Evolutionary conservation across 1,140 invertebrate species (phyloP).

Genomic region (Vanessa tameamea): DNA sequence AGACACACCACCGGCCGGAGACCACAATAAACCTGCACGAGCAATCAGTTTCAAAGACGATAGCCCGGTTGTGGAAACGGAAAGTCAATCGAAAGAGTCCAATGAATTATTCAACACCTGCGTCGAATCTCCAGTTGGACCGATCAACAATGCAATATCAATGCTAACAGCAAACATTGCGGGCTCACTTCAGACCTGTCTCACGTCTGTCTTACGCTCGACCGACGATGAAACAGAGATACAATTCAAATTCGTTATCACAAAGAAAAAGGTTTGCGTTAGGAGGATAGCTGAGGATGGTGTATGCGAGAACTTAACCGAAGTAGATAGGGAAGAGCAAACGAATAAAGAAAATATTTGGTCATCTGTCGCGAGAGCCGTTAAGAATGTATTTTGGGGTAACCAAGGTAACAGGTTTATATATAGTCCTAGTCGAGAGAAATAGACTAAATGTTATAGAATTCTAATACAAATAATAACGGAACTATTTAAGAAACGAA

Average conservation of each 20-base stretch:
- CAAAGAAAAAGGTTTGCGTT: slow-evolving; percentile 71
- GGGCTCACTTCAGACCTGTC: slow-evolving; percentile 68
- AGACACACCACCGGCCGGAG: slow-evolving; percentile 62
- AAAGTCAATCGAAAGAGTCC: slow-evolving; percentile 55
- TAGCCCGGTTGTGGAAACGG: slow-evolving; percentile 56
- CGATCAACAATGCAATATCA: slow-evolving; percentile 59
- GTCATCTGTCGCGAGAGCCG: slow-evolving; percentile 66
- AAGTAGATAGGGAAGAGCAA: slow-evolving; percentile 50
- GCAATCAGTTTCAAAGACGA: slow-evolving; percentile 78
- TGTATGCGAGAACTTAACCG: slow-evolving; percentile 47
- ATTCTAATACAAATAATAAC: too few relatives aligned
- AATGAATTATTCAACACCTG: slow-evolving; percentile 70
- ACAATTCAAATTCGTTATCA: slow-evolving; percentile 78
- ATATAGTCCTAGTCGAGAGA: neutral
- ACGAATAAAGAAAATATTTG: slow-evolving; percentile 70
- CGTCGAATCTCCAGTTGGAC: slow-evolving; percentile 49
- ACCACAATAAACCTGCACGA: slow-evolving; percentile 67
- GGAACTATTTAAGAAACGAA: too few relatives aligned
- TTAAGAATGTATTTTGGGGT: slow-evolving; percentile 74
- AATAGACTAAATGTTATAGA: too few relatives aligned
- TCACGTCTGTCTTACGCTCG: slow-evolving; percentile 61
- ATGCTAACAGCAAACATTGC: slow-evolving; percentile 69
- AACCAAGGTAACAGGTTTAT: slow-evolving; percentile 47
- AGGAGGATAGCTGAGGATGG: slow-evolving; percentile 56
- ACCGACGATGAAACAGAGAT: slow-evolving; percentile 76